Evolutionary conservation across 92 coral and sea anemone genomes (phyloP), one percentile per base, ranked within the genome.

Genomic region (Muricea muricata): DNA sequence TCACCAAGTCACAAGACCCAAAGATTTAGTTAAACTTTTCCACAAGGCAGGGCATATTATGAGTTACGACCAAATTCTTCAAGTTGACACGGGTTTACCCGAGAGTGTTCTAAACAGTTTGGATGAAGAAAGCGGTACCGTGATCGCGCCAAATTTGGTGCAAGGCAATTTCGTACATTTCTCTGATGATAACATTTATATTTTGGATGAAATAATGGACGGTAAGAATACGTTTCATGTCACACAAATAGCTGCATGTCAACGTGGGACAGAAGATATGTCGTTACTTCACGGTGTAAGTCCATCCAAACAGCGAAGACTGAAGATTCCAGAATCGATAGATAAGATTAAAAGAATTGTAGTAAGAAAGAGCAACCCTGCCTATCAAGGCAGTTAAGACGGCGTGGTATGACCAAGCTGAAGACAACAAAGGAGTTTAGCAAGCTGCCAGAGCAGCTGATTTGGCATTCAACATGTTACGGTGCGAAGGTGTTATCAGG

Each of bases 141-240:
- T 56, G 23, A 56, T 56, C 23, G 8, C 4, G 24, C 65, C 65
- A 56, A 56, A 56, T 25, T 56, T 56, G 29, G 65, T 18, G 14
- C 65, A n/a, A 18, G 65, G 65, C 18, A 25, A 56, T n/a, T 56
- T 56, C 14, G 29, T 82, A 2, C 83, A 87, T 47, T 87, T 87
- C 55, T 46, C 94, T 12, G 94, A 85, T 1, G 94, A 91, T 68
- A 86, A 86, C 52, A 87, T 83, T 50, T 88, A 86, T 50, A 91
- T 89, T 15, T 40, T 45, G 2, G 88, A 86, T 13, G 79, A 55
- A 32, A 85, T 86, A 29, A 15, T 75, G 58, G 90, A 89, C 60
- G 90, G 92, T 18, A 80, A 89, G 50, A 81, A 91, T 57, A 89
- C 92, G 0, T 91, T 91, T 35, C 86, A 86, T 41, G 91, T 89